phyloP scores from a whole-genome alignment of 2,888 invertebrate species.

The Drosophila kuntzei region DNA sequence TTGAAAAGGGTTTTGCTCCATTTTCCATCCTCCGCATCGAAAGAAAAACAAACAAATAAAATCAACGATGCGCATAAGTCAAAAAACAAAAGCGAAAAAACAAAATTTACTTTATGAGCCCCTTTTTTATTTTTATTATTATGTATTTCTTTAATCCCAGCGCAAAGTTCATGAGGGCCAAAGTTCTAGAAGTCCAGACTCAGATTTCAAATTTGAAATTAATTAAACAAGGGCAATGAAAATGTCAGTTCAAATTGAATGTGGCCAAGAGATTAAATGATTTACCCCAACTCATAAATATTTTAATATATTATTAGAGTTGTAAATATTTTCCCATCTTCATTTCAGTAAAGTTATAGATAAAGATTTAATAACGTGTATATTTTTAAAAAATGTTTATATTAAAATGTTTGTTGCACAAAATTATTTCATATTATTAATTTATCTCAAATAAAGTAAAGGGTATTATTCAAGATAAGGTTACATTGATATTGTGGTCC shows the following conservation, averaged over 20 bases:
- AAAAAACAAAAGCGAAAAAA: slow-evolving; percentile 20
- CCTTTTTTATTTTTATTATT: slow-evolving; percentile 2
- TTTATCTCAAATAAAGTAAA: too few relatives aligned
- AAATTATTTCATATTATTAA: too few relatives aligned
- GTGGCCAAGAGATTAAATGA: neutral
- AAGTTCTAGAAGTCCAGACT: neutral
- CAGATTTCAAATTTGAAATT: slow-evolving; percentile 35
- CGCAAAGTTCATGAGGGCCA: slow-evolving; percentile 15
- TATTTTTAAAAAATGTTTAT: too few relatives aligned
- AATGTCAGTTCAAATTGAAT: slow-evolving; percentile 9
- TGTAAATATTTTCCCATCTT: neutral
- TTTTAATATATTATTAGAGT: neutral
- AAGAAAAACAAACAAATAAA: slow-evolving; percentile 62
- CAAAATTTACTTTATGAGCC: slow-evolving; percentile 26
- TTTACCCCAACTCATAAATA: neutral
- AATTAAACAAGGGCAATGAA: slow-evolving; percentile 37
- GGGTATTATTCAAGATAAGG: too few relatives aligned
- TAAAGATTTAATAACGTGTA: too few relatives aligned
- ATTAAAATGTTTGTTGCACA: too few relatives aligned
- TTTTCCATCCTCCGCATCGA: neutral
- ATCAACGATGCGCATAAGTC: slow-evolving; percentile 54
- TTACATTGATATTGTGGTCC: neutral
- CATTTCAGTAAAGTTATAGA: too few relatives aligned
- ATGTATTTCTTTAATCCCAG: slow-evolving; percentile 6
- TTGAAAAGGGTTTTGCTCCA: slow-evolving; percentile 67